Conservation (phyloP, 1,140 invertebrate genomes). For the Heliothis subflexa region DNA sequence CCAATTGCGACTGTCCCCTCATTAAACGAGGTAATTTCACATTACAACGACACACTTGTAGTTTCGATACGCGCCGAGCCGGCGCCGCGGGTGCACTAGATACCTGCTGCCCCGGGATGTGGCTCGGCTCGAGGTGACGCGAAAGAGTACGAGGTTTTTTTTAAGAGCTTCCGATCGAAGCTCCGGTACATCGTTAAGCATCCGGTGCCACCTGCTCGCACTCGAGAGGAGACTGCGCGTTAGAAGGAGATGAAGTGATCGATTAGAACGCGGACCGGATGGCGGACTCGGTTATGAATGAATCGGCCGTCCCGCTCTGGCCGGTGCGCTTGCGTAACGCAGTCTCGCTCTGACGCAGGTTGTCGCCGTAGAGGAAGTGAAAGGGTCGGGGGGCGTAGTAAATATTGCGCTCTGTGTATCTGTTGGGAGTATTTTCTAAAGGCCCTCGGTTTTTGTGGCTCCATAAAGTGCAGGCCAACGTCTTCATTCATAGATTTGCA, state of each 20-base stretch:
- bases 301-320: conserved; percentile 75
- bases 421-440: conserved; percentile 74
- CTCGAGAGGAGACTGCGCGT: conserved; percentile 74
- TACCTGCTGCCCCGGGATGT: conserved; percentile 27
- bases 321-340: conserved; percentile 58
- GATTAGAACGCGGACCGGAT: conserved; percentile 80
- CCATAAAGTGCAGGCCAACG: conserved; percentile 71
- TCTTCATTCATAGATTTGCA: conserved; percentile 75
- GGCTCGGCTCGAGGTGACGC: conserved; percentile 46
- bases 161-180: conserved; percentile 78
- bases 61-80: conserved; percentile 50
- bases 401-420: conserved; percentile 79
- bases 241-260: conserved; percentile 84
- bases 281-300: conserved; percentile 85
- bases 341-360: conserved; percentile 76
- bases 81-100: conserved; percentile 51
- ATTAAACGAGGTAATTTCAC: conserved; percentile 65
- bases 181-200: conserved; percentile 69
- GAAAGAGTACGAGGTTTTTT: conserved; percentile 68
- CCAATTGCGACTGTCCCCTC: conserved; percentile 79
- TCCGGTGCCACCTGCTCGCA: conserved; percentile 84
- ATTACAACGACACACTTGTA: conserved; percentile 58
- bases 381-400: conserved; percentile 84
- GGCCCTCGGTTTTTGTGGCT: conserved; percentile 76
- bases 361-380: conserved; percentile 84